Conservation (phyloP, 2,113 vertebrate genomes). For the Aldabrachelys gigantea region DNA sequence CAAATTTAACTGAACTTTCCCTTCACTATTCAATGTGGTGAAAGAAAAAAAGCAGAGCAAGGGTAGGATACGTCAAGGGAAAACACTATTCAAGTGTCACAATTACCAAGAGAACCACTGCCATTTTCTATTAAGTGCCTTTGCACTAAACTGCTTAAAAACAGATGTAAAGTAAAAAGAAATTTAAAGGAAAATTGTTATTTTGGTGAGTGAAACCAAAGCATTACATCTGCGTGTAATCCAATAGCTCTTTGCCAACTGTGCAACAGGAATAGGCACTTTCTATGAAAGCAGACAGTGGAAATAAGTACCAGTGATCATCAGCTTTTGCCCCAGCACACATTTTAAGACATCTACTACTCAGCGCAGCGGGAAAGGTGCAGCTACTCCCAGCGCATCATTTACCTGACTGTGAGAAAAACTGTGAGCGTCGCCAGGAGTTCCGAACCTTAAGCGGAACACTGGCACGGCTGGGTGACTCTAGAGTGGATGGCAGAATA, state of each 20-base stretch:
- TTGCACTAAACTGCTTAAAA: not conserved
- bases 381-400: constrained; percentile 16
- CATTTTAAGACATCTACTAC: not conserved
- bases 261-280: constrained; percentile 67
- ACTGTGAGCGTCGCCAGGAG: constrained; percentile 90
- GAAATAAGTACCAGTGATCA: constrained; percentile 35
- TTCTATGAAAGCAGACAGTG: constrained; percentile 59
- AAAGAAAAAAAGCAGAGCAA: constrained; percentile 56
- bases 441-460: constrained; percentile 87
- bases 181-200: constrained; percentile 11
- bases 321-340: constrained; percentile 45
- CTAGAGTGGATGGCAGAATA: constrained; percentile 71
- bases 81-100: constrained; percentile 67
- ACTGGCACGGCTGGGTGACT: constrained; percentile 75
- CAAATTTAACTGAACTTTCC: constrained; percentile 43
- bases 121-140: constrained; percentile 30
- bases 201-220: constrained; percentile 49
- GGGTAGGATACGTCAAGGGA: constrained; percentile 19
- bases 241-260: constrained; percentile 77
- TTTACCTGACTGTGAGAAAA: constrained; percentile 96
- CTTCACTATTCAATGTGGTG: not conserved
- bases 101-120: constrained; percentile 76
- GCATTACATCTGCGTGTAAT: not conserved
- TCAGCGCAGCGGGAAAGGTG: constrained; percentile 44
- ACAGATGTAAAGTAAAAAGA: not conserved